These are phyloP conservation scores for Cuculus canorus DNA, from an alignment of 2,797 vertebrate species.

Conservation along the genomic window DNA sequence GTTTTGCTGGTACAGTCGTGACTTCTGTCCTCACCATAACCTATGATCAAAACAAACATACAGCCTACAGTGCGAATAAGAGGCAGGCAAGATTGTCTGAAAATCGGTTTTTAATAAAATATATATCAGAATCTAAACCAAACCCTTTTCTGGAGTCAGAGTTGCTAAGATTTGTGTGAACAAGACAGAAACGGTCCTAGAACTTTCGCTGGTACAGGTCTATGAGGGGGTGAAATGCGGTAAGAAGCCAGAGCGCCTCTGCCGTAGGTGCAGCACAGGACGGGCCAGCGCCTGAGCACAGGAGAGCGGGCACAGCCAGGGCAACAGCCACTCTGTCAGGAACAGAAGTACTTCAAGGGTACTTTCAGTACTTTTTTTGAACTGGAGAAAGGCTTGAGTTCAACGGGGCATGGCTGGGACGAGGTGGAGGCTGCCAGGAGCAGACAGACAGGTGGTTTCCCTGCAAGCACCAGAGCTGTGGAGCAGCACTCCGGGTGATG, in stretches of 20 bases:
- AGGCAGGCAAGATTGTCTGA: conserved; percentile 14
- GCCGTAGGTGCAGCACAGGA: background rate
- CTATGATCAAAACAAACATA: background rate
- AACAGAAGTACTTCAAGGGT: too few species aligned
- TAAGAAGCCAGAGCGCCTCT: background rate
- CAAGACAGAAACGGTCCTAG: background rate
- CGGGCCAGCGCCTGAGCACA: background rate
- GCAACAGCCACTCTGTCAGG: background rate
- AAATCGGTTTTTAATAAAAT: conserved; percentile 76
- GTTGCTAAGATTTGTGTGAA: conserved; percentile 2
- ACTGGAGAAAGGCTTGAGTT: background rate
- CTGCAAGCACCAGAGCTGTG: background rate
- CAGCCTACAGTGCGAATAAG: fast-evolving
- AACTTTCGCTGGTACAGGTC: background rate
- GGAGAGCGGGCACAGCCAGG: background rate
- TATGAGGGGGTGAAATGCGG: fast-evolving
- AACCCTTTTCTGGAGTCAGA: conserved; percentile 52
- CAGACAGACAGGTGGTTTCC: background rate
- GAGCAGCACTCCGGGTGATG: background rate
- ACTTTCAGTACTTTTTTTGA: background rate
- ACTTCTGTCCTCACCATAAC: background rate
- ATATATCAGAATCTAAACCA: conserved; percentile 65
- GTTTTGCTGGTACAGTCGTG: background rate
- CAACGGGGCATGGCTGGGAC: background rate
- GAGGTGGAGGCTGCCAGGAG: background rate